Evolutionary conservation across 1,140 invertebrate species (phyloP).

Genomic region (Cherax destructor): DNA sequence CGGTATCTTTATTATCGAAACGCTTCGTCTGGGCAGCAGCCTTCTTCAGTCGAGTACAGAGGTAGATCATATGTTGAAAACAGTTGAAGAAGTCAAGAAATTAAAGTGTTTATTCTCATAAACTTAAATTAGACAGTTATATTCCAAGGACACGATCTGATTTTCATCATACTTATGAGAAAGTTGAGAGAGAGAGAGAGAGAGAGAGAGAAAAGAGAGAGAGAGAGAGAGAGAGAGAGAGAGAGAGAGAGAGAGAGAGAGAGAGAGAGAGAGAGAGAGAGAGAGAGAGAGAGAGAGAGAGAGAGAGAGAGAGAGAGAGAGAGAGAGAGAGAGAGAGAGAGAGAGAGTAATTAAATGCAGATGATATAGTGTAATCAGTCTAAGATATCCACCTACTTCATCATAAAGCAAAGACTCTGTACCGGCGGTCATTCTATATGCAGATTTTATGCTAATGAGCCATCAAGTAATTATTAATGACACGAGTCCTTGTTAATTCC

Average conservation of each 20-base stretch:
- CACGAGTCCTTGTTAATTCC: background rate
- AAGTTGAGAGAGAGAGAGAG: background rate
- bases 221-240: no score
- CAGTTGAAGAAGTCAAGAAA: no score
- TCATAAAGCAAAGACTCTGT: background rate
- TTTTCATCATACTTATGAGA: no score
- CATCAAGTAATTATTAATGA: background rate
- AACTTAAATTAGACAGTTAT: no score
- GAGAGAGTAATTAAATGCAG: background rate
- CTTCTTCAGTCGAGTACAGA: no score
- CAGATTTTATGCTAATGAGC: background rate
- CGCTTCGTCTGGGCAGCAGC: no score
- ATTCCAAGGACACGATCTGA: no score
- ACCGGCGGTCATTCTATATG: background rate
- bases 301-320: conserved; percentile 2
- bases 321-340: conserved; percentile 2
- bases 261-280: background rate
- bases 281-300: background rate
- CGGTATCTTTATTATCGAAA: no score
- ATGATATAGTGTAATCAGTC: background rate
- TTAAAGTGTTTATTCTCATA: no score
- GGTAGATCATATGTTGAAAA: no score
- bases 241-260: background rate
- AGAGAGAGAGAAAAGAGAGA: background rate
- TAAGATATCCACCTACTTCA: background rate